Evolutionary conservation across 1,140 invertebrate species (phyloP), one percentile per base, ranked within the genome.

Genomic region (Ceratoteleas bidentatus): DNA sequence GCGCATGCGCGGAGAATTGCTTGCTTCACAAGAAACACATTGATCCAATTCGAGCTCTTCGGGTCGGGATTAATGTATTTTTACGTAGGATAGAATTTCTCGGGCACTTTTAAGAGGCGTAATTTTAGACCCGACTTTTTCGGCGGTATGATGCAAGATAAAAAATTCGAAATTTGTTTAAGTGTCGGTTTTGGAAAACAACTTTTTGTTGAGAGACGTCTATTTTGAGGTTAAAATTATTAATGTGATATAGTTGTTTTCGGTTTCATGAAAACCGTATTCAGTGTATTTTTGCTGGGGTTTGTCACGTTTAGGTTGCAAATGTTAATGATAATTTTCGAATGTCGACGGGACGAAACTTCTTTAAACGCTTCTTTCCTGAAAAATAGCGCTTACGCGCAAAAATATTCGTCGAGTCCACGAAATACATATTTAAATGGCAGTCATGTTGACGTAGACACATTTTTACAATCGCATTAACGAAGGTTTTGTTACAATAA

Each of bases 41-140:
- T 73, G 69, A 73, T 73, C 60, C 69, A 58, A 47, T 60, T 38
- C 58, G 38, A 56, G 50, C 9, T 54, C 54, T 61, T 61, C 32
- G 53, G 50, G 36, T 61, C 24, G 36, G 10, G 38, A 70, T 72
- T 54, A 53, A 62, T 34, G 68, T 72, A 72, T 72, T 72, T 72
- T 61, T 72, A 72, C 50, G 38, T 57, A 24, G 49, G 40, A 72
- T 62, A 72, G 49, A 54, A 54, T 72, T 61, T 62, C 68, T 38
- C 32, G 57, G n/a, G 6, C 34, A 36, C 54, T 15, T 50, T 43
- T 45, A 11, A 52, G 34, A 14, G 13, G 33, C 43, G 40, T 47
- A 60, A 70, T 70, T 60, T 70, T 70, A 38, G 49, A 38, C 11
- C 0, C 10, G 15, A 33, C 8, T 38, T 50, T 7, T 14, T 38